Evolutionary conservation across 2,888 invertebrate species (phyloP).

Genomic region (Drosophila sordidapex): DNA sequence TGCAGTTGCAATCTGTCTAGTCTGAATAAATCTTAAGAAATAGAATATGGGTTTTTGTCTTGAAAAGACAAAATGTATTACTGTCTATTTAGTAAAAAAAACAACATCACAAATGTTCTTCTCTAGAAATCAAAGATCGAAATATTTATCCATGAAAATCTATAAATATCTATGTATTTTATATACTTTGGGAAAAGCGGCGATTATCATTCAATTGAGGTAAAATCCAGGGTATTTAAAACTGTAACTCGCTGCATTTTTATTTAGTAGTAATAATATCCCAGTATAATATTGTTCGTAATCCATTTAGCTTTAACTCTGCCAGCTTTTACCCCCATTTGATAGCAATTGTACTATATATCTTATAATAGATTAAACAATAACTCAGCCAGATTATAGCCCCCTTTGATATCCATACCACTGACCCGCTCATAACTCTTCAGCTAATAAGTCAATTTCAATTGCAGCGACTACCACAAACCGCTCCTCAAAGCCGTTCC

Average conservation of each 20-base stretch:
- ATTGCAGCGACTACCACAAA: constrained; percentile 11
- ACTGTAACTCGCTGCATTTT: background rate
- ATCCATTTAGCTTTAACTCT: background rate
- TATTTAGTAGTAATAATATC: background rate
- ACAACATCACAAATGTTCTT: background rate
- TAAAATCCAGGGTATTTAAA: background rate
- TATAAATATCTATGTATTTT: background rate
- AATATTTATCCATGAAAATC: background rate
- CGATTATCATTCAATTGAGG: background rate
- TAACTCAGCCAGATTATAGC: background rate
- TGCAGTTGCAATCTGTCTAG: background rate
- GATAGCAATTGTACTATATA: background rate
- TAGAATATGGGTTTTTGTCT: background rate
- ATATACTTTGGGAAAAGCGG: background rate
- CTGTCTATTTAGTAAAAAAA: background rate
- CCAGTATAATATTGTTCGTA: background rate
- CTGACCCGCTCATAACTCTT: constrained; percentile 31
- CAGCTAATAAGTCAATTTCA: constrained; percentile 62
- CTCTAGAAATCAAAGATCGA: background rate
- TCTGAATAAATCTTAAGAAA: background rate
- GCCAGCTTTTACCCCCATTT: background rate
- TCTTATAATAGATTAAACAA: background rate
- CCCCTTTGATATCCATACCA: constrained; percentile 15
- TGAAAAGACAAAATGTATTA: background rate
- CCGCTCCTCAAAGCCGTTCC: constrained; percentile 1